Percentiles rank a stretch among this genome's conserved stretches.
Conservation (phyloP, 2,113 vertebrate species). For the Ia io region DNA sequence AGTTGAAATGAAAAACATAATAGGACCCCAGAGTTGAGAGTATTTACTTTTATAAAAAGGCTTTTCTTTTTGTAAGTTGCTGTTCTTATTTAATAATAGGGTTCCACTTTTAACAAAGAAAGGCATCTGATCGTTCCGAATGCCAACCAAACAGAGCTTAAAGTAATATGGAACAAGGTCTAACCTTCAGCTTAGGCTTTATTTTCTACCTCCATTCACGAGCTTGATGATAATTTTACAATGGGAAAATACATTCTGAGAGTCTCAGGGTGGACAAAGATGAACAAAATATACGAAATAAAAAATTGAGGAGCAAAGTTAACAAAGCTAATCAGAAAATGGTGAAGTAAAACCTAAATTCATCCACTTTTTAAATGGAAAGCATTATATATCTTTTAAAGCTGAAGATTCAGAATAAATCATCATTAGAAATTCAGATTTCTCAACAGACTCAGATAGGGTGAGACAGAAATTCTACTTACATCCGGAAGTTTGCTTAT, state of each 20-base stretch:
- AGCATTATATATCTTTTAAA: slow-evolving; percentile 12
- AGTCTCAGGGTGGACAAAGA: slow-evolving; percentile 13
- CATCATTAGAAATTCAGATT: slow-evolving; percentile 56
- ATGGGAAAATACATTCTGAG: slow-evolving; percentile 35
- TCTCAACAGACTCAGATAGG: slow-evolving; percentile 58
- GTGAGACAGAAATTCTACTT: slow-evolving; percentile 66
- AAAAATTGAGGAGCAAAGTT: slow-evolving; percentile 19
- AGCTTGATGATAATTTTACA: slow-evolving; percentile 34
- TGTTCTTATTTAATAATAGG: background rate
- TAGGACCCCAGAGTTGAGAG: background rate
- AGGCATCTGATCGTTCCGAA: slow-evolving; percentile 9
- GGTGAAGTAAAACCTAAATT: background rate
- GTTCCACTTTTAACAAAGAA: background rate
- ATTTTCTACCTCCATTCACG: slow-evolving; percentile 2
- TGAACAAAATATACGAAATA: background rate
- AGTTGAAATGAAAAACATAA: background rate
- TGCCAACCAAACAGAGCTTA: background rate
- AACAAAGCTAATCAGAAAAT: slow-evolving; percentile 42
- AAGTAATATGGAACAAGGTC: background rate
- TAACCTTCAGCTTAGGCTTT: background rate
- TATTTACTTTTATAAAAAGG: background rate
- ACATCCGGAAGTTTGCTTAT: slow-evolving; percentile 67
- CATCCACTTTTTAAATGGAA: slow-evolving; percentile 25
- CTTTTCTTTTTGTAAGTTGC: background rate
- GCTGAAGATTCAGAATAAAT: slow-evolving; percentile 38